phyloP scores from a whole-genome alignment of 2,113 vertebrate species.

The Tragelaphus scriptus region DNA sequence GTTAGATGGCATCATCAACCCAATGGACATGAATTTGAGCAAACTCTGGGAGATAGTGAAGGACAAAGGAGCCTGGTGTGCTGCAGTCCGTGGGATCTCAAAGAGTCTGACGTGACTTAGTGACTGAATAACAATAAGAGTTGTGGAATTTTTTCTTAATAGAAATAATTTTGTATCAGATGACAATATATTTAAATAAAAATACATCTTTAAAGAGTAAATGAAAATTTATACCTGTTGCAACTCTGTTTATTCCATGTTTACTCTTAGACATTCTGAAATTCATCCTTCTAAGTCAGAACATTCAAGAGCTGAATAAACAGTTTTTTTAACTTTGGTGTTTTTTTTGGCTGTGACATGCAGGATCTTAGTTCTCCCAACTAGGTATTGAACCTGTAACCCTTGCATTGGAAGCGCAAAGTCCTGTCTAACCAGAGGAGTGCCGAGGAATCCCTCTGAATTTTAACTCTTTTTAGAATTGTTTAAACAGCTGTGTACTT shows the following conservation, averaged over 20 bases:
- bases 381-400: neutral
- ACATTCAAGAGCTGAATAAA: neutral
- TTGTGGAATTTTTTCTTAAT: neutral
- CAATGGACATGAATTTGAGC: neutral
- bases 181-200: conserved; percentile 31
- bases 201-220: neutral
- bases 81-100: neutral
- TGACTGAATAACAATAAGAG: neutral
- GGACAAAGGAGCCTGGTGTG: neutral
- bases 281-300: neutral
- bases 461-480: neutral
- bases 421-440: neutral
- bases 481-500: neutral
- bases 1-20: neutral
- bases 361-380: neutral
- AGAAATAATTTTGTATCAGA: neutral
- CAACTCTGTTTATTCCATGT: neutral
- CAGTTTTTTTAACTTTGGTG: neutral
- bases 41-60: neutral
- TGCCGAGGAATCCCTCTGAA: neutral
- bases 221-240: neutral
- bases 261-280: conserved; percentile 9
- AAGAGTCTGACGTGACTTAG: neutral
- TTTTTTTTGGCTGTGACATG: neutral
- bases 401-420: neutral